Evolutionary conservation across 2,797 vertebrate species (phyloP).

Genomic region (Acanthopagrus latus): DNA sequence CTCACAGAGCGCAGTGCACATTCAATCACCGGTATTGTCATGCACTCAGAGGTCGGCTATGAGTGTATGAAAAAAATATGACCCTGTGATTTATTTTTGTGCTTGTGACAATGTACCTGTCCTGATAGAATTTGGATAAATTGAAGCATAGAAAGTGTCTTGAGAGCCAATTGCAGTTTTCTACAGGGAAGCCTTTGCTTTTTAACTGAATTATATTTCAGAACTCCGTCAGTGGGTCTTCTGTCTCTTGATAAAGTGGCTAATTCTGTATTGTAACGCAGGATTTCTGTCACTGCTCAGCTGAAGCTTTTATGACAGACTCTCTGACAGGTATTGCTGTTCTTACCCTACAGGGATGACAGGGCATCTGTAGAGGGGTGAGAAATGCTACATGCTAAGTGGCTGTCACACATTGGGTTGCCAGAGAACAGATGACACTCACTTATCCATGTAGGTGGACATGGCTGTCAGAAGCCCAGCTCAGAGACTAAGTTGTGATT

Average conservation of each 20-base stretch:
- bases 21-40: background rate
- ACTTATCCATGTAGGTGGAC: conserved; percentile 53
- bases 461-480: conserved; percentile 35
- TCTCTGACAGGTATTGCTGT: conserved; percentile 64
- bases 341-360: conserved; percentile 62
- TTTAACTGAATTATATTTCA: conserved; percentile 5
- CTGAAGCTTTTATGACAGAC: conserved; percentile 57
- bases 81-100: background rate
- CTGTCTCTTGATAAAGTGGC: conserved; percentile 3
- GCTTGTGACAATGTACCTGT: background rate
- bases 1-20: background rate
- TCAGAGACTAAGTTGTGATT: conserved; percentile 48
- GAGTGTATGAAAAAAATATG: background rate
- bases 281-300: conserved; percentile 48
- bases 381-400: conserved; percentile 66
- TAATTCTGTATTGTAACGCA: conserved; percentile 26
- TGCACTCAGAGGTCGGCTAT: conserved; percentile 2
- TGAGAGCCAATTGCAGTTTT: conserved; percentile 22
- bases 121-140: background rate
- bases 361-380: conserved; percentile 61
- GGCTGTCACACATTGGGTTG: conserved; percentile 48
- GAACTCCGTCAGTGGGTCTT: background rate
- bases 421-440: conserved; percentile 53
- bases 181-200: conserved; percentile 7
- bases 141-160: conserved; percentile 12